A percentile compares a stretch with the other conserved stretches of the same genome.
Conservation (phyloP, 2,888 invertebrate species). For the Pyrochroa serraticornis region DNA sequence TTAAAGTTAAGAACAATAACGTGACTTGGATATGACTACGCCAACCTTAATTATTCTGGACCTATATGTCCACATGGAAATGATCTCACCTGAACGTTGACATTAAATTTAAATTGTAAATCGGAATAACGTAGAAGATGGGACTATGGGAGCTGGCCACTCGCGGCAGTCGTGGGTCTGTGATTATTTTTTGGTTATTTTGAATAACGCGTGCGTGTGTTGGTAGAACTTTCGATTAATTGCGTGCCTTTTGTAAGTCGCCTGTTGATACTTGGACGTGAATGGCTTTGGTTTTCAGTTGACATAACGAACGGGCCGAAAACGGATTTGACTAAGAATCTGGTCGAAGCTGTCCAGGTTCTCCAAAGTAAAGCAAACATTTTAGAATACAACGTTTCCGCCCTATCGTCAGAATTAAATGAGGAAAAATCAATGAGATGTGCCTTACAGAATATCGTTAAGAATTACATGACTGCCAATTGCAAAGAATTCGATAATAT, state of each 20-base stretch:
- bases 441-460: constrained; percentile 50
- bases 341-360: constrained; percentile 42
- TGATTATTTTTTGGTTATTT: constrained; percentile 1
- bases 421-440: constrained; percentile 55
- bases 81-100: too few relatives aligned
- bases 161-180: constrained; percentile 7
- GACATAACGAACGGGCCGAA: constrained; percentile 44
- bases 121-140: not conserved
- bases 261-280: constrained; percentile 1
- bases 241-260: not conserved
- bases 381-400: constrained; percentile 52
- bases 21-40: too few relatives aligned
- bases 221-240: constrained; percentile 4
- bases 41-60: too few relatives aligned
- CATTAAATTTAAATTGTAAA: too few relatives aligned
- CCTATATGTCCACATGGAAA: too few relatives aligned
- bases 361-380: constrained; percentile 49
- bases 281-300: constrained; percentile 38
- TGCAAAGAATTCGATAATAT: constrained; percentile 50
- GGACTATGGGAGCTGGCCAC: not conserved
- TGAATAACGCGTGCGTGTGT: constrained; percentile 11
- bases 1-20: too few relatives aligned
- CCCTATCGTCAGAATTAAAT: constrained; percentile 50
- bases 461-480: constrained; percentile 40
- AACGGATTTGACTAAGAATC: constrained; percentile 42